A percentile compares a stretch with the other conserved stretches of the same genome.
Conservation (phyloP, 2,888 invertebrate genomes). For the Theristus sp. region DNA sequence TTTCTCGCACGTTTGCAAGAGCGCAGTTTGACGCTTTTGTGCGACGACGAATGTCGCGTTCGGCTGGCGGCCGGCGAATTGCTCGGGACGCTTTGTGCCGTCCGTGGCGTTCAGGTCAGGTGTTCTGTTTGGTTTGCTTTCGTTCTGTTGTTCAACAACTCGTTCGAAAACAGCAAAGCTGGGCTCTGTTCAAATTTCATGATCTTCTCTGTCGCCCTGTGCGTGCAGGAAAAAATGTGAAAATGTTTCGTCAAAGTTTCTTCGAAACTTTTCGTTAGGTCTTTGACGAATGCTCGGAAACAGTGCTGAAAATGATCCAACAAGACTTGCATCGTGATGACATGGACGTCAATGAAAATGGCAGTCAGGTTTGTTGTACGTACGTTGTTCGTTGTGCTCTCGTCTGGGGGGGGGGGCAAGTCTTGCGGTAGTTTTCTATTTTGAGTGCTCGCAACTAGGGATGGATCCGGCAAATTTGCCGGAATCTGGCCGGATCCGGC, state of each 20-base stretch:
- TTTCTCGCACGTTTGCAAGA: no score
- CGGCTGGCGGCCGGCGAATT: slow-evolving; percentile 33
- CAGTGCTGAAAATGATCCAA: not conserved
- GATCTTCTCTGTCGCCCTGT: not conserved
- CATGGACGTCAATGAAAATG: no score
- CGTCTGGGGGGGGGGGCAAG: no score
- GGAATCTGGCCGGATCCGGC: no score
- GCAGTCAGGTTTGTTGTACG: no score
- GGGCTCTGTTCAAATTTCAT: not conserved
- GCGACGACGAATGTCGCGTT: slow-evolving; percentile 34
- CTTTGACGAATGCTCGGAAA: not conserved
- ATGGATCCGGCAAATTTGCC: no score
- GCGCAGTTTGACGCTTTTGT: slow-evolving; percentile 11
- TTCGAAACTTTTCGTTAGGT: not conserved
- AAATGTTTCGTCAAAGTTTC: not conserved
- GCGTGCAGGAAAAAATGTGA: not conserved
- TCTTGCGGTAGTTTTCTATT: no score
- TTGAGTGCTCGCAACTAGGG: no score
- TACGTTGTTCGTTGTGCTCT: no score
- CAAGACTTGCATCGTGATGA: not conserved
- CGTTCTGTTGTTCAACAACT: not conserved
- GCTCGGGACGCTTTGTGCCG: slow-evolving; percentile 1
- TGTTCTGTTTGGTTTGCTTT: not conserved
- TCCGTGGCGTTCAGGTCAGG: no score
- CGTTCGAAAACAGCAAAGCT: not conserved